Base-by-base conservation (phyloP, 2,888 invertebrate genomes). In the Melikaiella ostensackeni region DNA sequence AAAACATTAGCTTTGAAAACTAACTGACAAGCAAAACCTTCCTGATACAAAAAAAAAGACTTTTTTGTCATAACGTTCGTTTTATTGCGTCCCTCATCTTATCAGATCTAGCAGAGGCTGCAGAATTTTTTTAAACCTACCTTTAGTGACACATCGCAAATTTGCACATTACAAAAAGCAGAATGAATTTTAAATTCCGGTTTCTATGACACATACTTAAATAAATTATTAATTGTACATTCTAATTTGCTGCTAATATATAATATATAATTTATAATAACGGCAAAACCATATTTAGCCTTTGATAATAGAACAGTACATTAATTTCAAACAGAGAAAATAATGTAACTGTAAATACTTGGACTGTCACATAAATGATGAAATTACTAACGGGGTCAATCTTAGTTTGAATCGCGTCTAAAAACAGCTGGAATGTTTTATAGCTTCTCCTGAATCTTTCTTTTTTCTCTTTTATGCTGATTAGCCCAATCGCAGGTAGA, bases 271-370 rank as follows among this genome's bases (percentile, higher is more conserved):
- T 55, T 55, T 9, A 21, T 9, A 55, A 8, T 9, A 42, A 42
- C 16, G 42, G 42, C 0, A 55, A 55, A 21, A 1, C n/a, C 21
- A 55, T 55, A 55, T 21, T 55, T 55, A 21, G 55, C 55, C 8
- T n/a, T 55, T 50, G 7, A n/a, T 6, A 21, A 21, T 55, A n/a
- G 9, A 55, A 55, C 9, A 21, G 21, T 21, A 21, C 55, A 55
- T 21, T 21, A 55, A 21, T 55, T 21, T 13, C 8, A 2, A 9
- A 55, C 55, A 21, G 2, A 9, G 21, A 11, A 55, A 55, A 21
- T 7, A 70, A 46, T 19, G 27, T 70, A 70, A 70, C 27, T 24
- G 50, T 70, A 46, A 70, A 46, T 19, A 27, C 16, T 70, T n/a
- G 5, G 13, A 16, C 6, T 59, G 24, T 50, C 19, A 27, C 66